A percentile compares a stretch with the other conserved stretches of the same genome.
Evolutionary conservation across 2,113 vertebrate species (phyloP).

Genomic region (Pterocles gutturalis): DNA sequence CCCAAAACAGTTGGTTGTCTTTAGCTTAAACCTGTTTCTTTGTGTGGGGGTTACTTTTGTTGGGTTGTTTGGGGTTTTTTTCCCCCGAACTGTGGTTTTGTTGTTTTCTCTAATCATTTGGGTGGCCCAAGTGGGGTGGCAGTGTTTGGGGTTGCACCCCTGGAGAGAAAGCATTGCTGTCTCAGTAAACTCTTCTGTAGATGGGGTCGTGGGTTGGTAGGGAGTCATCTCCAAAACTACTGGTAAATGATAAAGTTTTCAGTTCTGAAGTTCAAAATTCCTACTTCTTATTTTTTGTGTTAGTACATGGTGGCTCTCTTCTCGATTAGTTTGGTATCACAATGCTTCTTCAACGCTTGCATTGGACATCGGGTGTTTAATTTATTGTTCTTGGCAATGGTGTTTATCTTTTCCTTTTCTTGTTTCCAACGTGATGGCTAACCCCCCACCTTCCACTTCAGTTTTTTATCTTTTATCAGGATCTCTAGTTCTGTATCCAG

Average conservation of each 20-base stretch:
- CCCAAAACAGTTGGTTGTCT: background rate
- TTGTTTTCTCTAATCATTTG: background rate
- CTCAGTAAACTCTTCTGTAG: background rate
- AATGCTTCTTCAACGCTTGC: background rate
- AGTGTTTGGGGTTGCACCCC: background rate
- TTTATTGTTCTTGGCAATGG: background rate
- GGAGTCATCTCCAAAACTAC: background rate
- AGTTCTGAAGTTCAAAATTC: background rate
- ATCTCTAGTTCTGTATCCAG: background rate
- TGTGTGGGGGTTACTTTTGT: rapidly evolving
- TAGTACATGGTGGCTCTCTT: background rate
- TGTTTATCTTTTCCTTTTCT: background rate
- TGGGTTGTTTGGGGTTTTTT: background rate
- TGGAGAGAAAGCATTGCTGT: background rate
- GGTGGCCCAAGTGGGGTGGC: background rate
- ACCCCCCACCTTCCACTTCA: background rate
- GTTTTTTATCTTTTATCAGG: background rate
- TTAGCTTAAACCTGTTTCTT: background rate
- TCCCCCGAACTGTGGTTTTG: rapidly evolving
- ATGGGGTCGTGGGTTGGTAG: background rate
- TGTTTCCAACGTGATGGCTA: background rate
- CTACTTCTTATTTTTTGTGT: background rate
- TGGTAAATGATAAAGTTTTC: background rate
- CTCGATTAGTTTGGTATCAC: background rate
- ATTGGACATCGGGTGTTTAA: rapidly evolving